Percentiles rank a stretch among this genome's conserved stretches.
Conservation (phyloP, 2,797 vertebrate genomes). For the Rhadinocentrus ornatus region DNA sequence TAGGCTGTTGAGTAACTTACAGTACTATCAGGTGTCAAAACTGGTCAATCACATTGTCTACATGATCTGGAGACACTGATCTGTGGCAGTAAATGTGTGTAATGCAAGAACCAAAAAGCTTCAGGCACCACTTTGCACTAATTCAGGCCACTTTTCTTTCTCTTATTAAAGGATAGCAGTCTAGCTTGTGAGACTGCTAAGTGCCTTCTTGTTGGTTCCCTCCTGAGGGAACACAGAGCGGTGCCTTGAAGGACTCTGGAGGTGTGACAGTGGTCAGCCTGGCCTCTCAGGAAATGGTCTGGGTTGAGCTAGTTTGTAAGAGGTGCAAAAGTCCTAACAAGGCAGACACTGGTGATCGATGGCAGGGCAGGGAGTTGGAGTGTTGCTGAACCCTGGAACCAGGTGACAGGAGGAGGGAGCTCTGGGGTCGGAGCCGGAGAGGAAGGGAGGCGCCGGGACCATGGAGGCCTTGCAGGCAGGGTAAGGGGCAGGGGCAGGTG, state of each 20-base stretch:
- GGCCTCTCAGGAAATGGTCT: constrained; percentile 46
- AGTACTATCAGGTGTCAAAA: constrained; percentile 63
- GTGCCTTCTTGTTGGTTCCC: constrained; percentile 49
- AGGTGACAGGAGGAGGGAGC: constrained; percentile 22
- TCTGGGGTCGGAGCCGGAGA: constrained; percentile 59
- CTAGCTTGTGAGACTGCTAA: constrained; percentile 45
- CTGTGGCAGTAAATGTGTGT: constrained; percentile 51
- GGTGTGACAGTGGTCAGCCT: constrained; percentile 46
- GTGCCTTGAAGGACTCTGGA: constrained; percentile 47
- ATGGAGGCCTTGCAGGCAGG: constrained; percentile 38
- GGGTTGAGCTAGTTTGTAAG: constrained; percentile 58
- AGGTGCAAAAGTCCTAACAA: constrained; percentile 65
- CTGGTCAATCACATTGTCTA: constrained; percentile 32
- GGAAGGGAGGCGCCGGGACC: constrained; percentile 47
- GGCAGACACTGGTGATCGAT: constrained; percentile 77
- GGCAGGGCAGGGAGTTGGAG: constrained; percentile 60
- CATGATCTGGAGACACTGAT: constrained; percentile 37
- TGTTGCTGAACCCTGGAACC: constrained; percentile 54
- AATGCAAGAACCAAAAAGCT: constrained; percentile 35
- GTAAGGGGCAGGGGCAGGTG: constrained; percentile 24
- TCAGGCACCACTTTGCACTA: constrained; percentile 38
- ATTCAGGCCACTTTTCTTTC: constrained; percentile 45
- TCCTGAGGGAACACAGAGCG: constrained; percentile 36
- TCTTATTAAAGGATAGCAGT: constrained; percentile 48
- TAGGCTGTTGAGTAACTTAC: constrained; percentile 65